Conservation (phyloP, 2,888 invertebrate genomes). For the Spatulosminthurus flaviceps region DNA sequence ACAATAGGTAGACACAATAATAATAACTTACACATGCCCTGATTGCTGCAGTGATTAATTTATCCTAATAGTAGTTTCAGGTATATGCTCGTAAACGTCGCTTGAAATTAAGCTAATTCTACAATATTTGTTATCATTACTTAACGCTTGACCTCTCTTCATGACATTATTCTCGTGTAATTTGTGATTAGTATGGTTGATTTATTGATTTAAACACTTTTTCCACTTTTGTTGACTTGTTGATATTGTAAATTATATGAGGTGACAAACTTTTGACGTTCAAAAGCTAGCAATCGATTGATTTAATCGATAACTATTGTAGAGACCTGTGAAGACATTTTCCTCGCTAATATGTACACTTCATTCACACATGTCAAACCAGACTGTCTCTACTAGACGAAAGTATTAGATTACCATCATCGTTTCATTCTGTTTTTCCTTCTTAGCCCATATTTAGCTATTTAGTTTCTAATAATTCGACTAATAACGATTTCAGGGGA, state of each 20-base stretch:
- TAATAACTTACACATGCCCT: slow-evolving; percentile 16
- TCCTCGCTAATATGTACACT: neutral
- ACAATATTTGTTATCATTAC: neutral
- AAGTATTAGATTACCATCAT: neutral
- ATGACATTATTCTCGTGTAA: neutral
- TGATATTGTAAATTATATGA: slow-evolving; percentile 10
- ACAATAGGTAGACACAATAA: slow-evolving; percentile 28
- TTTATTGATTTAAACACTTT: neutral
- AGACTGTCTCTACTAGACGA: neutral
- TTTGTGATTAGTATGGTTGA: slow-evolving; percentile 2
- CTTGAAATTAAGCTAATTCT: slow-evolving; percentile 2
- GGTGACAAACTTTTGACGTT: neutral
- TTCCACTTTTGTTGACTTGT: slow-evolving; percentile 8
- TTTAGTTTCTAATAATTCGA: neutral
- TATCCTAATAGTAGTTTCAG: neutral
- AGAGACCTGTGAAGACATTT: neutral
- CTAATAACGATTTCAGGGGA: neutral
- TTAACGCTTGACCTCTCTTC: neutral
- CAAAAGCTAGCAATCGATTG: neutral
- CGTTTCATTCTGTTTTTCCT: neutral
- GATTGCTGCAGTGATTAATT: slow-evolving; percentile 9
- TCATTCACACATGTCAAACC: neutral
- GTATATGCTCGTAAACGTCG: neutral
- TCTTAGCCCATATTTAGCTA: neutral
- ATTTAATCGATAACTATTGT: no score